These are phyloP conservation scores for Hedya salicella DNA, from an alignment of 2,888 invertebrate species.

Conservation along the genomic window DNA sequence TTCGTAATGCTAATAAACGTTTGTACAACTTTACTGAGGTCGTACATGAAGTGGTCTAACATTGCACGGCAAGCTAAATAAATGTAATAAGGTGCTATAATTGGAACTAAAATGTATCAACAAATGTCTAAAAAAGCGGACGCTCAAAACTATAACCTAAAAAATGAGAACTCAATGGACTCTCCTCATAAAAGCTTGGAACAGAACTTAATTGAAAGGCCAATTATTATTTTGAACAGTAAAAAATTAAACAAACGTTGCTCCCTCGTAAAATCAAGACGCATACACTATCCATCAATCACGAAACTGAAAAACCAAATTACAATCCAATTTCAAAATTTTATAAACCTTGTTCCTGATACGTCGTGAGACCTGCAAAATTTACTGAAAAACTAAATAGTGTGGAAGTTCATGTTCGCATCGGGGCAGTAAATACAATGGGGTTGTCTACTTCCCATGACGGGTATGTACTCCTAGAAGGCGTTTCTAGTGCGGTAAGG, in stretches of 20 bases:
- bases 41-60: slow-evolving; percentile 12
- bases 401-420: slow-evolving; percentile 65
- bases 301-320: slow-evolving; percentile 66
- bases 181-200: slow-evolving; percentile 30
- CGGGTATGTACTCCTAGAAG: slow-evolving; percentile 1
- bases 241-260: slow-evolving; percentile 39
- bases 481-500: slow-evolving; percentile 14
- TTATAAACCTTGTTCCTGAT: slow-evolving; percentile 82
- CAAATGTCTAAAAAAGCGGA: slow-evolving; percentile 29
- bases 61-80: slow-evolving; percentile 25
- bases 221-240: slow-evolving; percentile 51
- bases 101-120: slow-evolving; percentile 15
- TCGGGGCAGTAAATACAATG: slow-evolving; percentile 26
- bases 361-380: slow-evolving; percentile 83
- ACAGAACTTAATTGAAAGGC: slow-evolving; percentile 48
- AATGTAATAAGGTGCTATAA: slow-evolving; percentile 22
- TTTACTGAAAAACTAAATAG: slow-evolving; percentile 83
- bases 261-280: slow-evolving; percentile 56
- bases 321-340: slow-evolving; percentile 59
- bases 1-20: not conserved
- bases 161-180: slow-evolving; percentile 14
- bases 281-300: slow-evolving; percentile 65
- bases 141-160: slow-evolving; percentile 31
- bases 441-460: slow-evolving; percentile 25
- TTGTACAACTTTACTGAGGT: not conserved